These are phyloP conservation scores for Lutjanus erythropterus DNA, from an alignment of 2,113 vertebrate genomes.

Conservation along the genomic window DNA sequence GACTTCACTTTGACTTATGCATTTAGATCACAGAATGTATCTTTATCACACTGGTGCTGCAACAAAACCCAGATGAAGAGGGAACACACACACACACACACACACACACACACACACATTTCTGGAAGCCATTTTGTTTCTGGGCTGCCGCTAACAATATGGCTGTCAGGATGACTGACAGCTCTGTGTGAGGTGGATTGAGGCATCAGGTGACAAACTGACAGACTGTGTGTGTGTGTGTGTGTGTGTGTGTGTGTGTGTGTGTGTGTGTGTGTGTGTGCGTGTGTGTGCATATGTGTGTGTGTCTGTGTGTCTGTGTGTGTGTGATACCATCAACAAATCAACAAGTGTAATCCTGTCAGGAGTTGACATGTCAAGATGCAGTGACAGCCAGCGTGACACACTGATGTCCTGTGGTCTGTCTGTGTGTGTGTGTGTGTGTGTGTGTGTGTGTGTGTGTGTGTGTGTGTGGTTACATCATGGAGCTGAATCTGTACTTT, in stretches of 20 bases:
- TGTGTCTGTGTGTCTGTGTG: too few relatives aligned
- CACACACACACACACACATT: constrained; percentile 38
- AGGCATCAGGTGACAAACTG: constrained; percentile 57
- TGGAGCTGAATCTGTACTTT: not conserved
- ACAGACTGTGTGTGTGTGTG: constrained; percentile 40
- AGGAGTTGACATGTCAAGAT: constrained; percentile 32
- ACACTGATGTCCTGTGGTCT: constrained; percentile 9
- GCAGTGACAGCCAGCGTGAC: constrained; percentile 47
- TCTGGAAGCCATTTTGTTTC: constrained; percentile 34
- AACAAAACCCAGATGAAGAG: not conserved
- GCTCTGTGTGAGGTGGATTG: constrained; percentile 42
- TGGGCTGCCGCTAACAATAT: constrained; percentile 20
- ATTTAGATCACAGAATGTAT: not conserved
- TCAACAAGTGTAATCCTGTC: constrained; percentile 45
- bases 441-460: constrained; percentile 9
- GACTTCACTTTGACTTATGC: not conserved
- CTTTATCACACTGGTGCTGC: not conserved
- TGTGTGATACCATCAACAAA: constrained; percentile 20
- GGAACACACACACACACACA: constrained; percentile 36
- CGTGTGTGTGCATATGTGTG: too few relatives aligned
- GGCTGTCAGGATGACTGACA: constrained; percentile 65
- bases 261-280: constrained; percentile 5
- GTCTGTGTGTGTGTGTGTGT: not conserved
- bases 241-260: constrained; percentile 11
- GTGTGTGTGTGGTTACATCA: constrained; percentile 7